A percentile compares a stretch with the other conserved stretches of the same genome.
Conservation (phyloP, 2,113 vertebrate species). For the Accipiter virgatus region DNA sequence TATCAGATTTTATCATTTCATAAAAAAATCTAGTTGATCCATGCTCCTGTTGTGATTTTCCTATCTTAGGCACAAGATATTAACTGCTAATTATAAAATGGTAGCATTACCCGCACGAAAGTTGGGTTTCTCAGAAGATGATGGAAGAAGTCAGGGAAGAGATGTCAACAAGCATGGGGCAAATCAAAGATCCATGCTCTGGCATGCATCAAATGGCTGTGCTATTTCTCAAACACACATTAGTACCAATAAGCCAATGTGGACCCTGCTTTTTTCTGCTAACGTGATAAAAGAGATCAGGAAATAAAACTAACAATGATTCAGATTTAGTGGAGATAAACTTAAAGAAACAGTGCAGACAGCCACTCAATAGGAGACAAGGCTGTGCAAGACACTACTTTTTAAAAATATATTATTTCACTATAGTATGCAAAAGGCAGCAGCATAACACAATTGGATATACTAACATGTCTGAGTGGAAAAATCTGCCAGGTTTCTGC, state of each 20-base stretch:
- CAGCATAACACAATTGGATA: background rate
- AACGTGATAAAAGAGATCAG: background rate
- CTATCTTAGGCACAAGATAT: background rate
- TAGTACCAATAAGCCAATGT: background rate
- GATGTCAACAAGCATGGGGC: background rate
- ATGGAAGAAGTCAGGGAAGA: background rate
- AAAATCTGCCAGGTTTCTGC: background rate
- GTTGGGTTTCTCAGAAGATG: background rate
- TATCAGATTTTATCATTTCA: background rate
- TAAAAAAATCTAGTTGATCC: background rate
- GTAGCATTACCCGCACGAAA: background rate
- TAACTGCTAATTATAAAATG: background rate
- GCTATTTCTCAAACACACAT: background rate
- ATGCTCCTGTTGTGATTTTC: background rate
- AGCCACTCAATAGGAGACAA: background rate
- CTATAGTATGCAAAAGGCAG: background rate
- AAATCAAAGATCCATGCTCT: background rate
- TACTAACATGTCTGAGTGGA: background rate
- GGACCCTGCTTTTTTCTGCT: background rate
- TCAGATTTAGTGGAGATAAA: background rate
- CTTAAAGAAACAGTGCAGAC: background rate
- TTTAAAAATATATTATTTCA: background rate
- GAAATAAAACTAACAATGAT: background rate
- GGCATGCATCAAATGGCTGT: background rate
- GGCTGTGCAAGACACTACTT: background rate